phyloP scores from a whole-genome alignment of 1,140 invertebrate genomes.

The Neuroterus valhalla region DNA sequence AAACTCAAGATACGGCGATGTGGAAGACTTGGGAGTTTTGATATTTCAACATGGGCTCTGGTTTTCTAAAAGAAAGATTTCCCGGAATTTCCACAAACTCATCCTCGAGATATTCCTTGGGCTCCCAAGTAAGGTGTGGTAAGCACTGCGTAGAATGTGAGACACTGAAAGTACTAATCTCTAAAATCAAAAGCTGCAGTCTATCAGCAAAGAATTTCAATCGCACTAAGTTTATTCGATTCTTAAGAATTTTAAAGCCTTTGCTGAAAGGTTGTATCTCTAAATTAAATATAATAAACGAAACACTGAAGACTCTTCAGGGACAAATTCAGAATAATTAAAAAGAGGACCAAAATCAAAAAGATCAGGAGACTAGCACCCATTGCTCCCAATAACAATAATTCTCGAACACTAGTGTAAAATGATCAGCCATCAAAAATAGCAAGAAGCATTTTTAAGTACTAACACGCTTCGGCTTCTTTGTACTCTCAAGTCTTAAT shows the following conservation, averaged over 20 bases:
- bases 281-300: constrained; percentile 21
- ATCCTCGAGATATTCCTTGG: background rate
- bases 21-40: too few species aligned
- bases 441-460: background rate
- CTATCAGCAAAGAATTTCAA: constrained; percentile 4
- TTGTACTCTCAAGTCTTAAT: background rate
- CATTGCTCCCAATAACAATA: constrained; percentile 25
- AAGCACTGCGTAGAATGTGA: constrained; percentile 21
- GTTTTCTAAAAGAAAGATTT: background rate
- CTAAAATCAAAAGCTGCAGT: constrained; percentile 11
- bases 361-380: background rate
- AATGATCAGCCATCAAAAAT: constrained; percentile 1
- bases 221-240: background rate
- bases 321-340: background rate
- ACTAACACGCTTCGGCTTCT: constrained; percentile 3
- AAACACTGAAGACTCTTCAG: background rate
- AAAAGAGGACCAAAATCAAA: background rate
- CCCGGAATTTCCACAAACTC: background rate
- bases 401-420: constrained; percentile 10
- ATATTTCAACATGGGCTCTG: too few species aligned
- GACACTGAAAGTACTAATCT: constrained; percentile 21
- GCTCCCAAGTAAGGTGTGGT: constrained; percentile 19
- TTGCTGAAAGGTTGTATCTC: background rate
- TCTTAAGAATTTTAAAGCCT: background rate
- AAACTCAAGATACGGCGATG: too few species aligned